Base-by-base conservation (phyloP, 2,797 vertebrate genomes). In the Centropyge bicolor region DNA sequence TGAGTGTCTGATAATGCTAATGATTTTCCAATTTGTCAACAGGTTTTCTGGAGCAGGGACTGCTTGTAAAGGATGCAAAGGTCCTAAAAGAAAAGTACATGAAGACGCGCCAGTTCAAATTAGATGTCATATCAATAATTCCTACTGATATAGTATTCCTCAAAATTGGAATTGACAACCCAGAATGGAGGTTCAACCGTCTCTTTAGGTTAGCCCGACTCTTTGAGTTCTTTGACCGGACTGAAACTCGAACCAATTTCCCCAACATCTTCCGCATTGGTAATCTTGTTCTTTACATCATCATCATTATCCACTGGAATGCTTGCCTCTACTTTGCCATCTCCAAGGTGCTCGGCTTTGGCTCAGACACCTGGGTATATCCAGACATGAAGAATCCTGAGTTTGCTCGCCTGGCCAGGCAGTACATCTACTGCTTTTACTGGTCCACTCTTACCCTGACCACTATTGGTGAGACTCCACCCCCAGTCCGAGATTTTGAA, bases 261-360 rank as follows among this genome's bases (percentile, higher is more conserved):
- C 98, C 98, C 22, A 99, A 99, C 86, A 94, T 98, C 74, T 99
- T 99, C 72, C 94, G 98, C 63, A 99, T 99, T 8, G 94, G 88
- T 22, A 99, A 98, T 85, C 93, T 99, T n/a, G 97, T 99, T 9
- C 92, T 99, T 3, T 99, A 99, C 81, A 99, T 99, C 65, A 93
- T 99, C 5, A 95, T 99, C 80, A 99, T 99, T 69, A 99, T 99
- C 89, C 98, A 99, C 90, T 99, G 98, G 98, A 99, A 99, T 0
- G 98, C 91, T 0, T 99, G 98, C 54, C 94, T 99, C 82, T 99
- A 96, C 92, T 99, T 96, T n/a, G 97, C 97, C 2, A 94, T 99
- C 72, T 99, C 98, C 0, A 99, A 99, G 89, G 56, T 93, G 3
- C 96, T 99, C 0, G 98, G 98, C 27, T 98, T 99, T 16, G 98